A percentile compares a stretch with the other conserved stretches of the same genome.
Evolutionary conservation across 2,797 vertebrate genomes (phyloP).

Genomic region (Gouania willdenowi): DNA sequence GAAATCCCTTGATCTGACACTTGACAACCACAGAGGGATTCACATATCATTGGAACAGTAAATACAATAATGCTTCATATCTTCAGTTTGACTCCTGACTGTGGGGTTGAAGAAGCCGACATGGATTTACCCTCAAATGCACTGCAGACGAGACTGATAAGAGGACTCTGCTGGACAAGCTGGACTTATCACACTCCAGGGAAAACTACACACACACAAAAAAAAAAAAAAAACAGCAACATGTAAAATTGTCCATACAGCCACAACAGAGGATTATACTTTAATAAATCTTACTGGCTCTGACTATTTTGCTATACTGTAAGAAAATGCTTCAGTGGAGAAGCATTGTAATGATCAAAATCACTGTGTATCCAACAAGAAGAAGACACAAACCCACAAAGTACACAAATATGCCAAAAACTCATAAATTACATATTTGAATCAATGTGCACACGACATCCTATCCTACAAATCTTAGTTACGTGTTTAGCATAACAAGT

Average conservation of each 20-base stretch:
- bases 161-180: constrained; percentile 20
- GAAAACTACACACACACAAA: constrained; percentile 2
- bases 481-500: too few species aligned
- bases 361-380: too few species aligned
- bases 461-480: too few species aligned
- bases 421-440: too few species aligned
- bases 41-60: constrained; percentile 47
- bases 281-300: not conserved
- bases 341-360: too few species aligned
- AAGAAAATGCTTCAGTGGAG: too few species aligned
- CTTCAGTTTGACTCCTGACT: constrained; percentile 6
- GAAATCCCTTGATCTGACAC: constrained; percentile 54
- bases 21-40: constrained; percentile 38
- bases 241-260: constrained; percentile 6
- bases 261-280: not conserved
- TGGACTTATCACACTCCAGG: constrained; percentile 27
- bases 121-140: constrained; percentile 16
- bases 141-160: constrained; percentile 32
- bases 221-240: constrained; percentile 1
- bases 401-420: too few species aligned
- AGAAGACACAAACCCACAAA: too few species aligned
- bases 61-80: constrained; percentile 5
- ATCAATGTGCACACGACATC: too few species aligned
- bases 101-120: constrained; percentile 1
- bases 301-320: not conserved